Percentiles rank a stretch among this genome's conserved stretches.
Conservation (phyloP, 2,113 vertebrate species). For the Lates calcarifer region DNA sequence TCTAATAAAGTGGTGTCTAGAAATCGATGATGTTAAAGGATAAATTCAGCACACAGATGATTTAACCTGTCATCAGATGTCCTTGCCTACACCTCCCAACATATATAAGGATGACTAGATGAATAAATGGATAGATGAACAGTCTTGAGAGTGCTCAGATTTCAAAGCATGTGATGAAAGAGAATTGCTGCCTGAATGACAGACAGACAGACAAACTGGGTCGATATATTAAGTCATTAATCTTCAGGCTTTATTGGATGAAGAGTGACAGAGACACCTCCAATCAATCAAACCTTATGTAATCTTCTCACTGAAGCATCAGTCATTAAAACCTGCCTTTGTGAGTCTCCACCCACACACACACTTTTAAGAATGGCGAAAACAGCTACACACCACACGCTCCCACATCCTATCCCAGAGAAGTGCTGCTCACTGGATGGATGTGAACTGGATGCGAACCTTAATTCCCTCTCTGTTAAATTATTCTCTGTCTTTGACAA, state of each 20-base stretch:
- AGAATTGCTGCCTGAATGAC: conserved; percentile 24
- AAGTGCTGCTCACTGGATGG: conserved; percentile 1
- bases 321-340: conserved; percentile 52
- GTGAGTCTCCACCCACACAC: conserved; percentile 16
- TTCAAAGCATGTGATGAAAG: conserved; percentile 17
- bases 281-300: conserved; percentile 64
- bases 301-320: conserved; percentile 63
- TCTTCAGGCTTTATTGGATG: conserved; percentile 58
- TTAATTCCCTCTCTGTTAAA: conserved; percentile 25
- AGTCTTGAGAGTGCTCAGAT: conserved; percentile 10
- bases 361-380: not conserved
- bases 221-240: conserved; percentile 58
- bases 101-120: not conserved
- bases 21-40: not conserved
- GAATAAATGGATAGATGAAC: conserved; percentile 9
- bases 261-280: conserved; percentile 62
- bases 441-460: conserved; percentile 3
- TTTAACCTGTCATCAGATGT: conserved; percentile 8
- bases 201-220: conserved; percentile 43
- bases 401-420: not conserved
- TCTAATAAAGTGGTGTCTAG: conserved; percentile 16
- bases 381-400: not conserved
- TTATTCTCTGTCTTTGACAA: conserved; percentile 36
- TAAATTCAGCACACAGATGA: not conserved
- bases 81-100: not conserved